Evolutionary conservation across 2,113 vertebrate genomes (phyloP).

Genomic region (Tychaedon coryphoeus): DNA sequence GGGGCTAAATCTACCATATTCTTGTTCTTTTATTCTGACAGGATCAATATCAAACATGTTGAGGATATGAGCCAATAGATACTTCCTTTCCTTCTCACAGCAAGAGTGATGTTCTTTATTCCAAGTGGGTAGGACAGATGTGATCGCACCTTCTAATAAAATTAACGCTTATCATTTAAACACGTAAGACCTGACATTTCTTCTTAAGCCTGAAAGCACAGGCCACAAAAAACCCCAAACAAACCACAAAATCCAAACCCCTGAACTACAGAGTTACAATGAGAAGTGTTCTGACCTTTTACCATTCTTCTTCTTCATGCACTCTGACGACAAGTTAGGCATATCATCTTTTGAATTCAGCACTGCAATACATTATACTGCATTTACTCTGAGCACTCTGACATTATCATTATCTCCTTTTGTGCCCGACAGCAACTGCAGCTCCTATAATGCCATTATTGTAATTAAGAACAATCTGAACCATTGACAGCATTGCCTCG

Average conservation of each 20-base stretch:
- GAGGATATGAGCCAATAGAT: background rate
- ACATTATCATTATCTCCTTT: conserved; percentile 54
- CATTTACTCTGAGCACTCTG: conserved; percentile 33
- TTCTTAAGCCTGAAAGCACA: background rate
- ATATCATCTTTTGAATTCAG: conserved; percentile 44
- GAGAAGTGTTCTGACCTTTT: background rate
- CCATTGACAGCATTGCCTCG: conserved; percentile 39
- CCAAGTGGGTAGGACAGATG: background rate
- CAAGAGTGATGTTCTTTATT: background rate
- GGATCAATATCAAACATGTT: background rate
- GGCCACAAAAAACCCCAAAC: background rate
- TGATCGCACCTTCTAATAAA: background rate
- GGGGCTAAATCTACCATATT: background rate
- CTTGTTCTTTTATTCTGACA: background rate
- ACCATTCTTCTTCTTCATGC: conserved; percentile 32
- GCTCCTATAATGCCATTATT: conserved; percentile 47
- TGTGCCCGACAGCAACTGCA: conserved; percentile 48
- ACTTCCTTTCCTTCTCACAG: background rate
- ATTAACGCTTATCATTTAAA: background rate
- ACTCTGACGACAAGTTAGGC: conserved; percentile 41
- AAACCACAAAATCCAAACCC: background rate
- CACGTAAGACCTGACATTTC: background rate
- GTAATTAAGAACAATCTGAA: conserved; percentile 66
- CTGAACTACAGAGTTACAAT: background rate
- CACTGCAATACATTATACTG: conserved; percentile 41